Percentiles rank a stretch among this genome's conserved stretches.
Conservation (phyloP, 2,113 vertebrate species). For the Mesocricetus auratus region DNA sequence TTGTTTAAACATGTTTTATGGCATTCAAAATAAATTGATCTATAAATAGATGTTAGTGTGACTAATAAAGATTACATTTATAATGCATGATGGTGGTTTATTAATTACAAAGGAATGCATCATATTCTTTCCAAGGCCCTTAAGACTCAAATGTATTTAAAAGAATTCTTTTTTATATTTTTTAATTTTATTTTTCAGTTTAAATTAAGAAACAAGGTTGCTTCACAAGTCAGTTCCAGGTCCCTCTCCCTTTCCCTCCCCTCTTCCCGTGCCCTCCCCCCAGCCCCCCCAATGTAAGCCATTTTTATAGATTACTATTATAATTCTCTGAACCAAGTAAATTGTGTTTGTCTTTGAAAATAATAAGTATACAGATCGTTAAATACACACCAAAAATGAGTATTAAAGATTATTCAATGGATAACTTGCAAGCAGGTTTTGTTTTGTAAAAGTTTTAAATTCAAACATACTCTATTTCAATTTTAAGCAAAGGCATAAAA, state of each 20-base stretch:
- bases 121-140: neutral
- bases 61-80: neutral
- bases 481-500: neutral
- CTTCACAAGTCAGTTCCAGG: too few relatives aligned
- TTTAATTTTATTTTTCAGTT: too few relatives aligned
- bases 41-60: neutral
- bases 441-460: neutral
- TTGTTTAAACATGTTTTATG: neutral
- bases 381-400: neutral
- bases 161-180: neutral
- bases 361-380: neutral
- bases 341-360: neutral
- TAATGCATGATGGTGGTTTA: neutral
- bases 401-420: neutral
- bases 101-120: neutral
- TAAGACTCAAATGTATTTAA: constrained; percentile 20
- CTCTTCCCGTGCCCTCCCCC: too few relatives aligned
- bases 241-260: too few relatives aligned
- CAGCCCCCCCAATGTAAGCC: neutral
- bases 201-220: too few relatives aligned
- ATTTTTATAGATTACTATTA: neutral
- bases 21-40: neutral
- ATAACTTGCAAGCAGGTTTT: neutral
- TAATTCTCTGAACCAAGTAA: neutral
- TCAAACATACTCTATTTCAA: neutral